Conservation (phyloP, 2,888 invertebrate species). For the Lathronympha strigana region DNA sequence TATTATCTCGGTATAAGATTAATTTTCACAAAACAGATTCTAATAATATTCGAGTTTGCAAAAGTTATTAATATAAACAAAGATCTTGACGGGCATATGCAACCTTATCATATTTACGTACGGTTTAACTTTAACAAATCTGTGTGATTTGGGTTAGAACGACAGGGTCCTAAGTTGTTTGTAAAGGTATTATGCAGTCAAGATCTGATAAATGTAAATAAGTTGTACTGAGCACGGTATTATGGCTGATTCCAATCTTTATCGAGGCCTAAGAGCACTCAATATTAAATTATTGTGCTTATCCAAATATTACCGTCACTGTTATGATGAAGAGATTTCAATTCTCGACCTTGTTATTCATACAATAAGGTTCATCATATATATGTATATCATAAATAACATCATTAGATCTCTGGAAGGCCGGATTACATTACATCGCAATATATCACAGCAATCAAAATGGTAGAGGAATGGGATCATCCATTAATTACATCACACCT, state of each 20-base stretch:
- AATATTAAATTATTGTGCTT: background rate
- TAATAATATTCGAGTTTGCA: background rate
- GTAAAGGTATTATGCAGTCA: conserved; percentile 11
- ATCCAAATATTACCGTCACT: background rate
- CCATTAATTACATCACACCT: no score
- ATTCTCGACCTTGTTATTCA: background rate
- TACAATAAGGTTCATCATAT: background rate
- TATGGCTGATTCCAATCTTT: conserved; percentile 14
- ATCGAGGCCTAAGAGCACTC: background rate
- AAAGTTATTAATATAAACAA: background rate
- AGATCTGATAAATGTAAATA: conserved; percentile 17
- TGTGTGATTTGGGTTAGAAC: background rate
- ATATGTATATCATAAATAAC: no score
- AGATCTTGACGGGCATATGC: background rate
- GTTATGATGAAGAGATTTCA: no score
- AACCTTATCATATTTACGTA: conserved; percentile 8
- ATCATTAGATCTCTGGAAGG: no score
- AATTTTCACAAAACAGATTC: background rate
- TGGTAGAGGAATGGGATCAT: no score
- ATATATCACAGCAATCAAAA: no score
- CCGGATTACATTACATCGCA: no score
- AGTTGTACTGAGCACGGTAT: conserved; percentile 18
- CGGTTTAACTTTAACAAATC: background rate
- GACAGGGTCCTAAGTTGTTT: background rate
- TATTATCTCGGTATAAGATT: background rate